Conservation (phyloP, 1,140 invertebrate genomes). For the Sinella curviseta region DNA sequence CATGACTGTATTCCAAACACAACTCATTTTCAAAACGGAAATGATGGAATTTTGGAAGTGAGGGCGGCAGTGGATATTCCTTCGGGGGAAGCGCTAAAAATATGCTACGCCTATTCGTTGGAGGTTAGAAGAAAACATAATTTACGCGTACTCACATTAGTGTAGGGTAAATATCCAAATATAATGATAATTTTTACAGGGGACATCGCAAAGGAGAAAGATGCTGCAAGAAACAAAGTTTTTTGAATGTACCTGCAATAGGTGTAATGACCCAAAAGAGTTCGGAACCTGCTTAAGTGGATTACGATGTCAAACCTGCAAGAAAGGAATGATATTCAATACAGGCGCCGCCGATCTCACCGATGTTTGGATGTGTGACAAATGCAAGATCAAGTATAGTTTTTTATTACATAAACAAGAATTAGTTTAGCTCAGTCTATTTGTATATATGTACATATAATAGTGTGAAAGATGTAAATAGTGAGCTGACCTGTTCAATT, state of each 20-base stretch:
- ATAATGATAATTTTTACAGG: conserved; percentile 58
- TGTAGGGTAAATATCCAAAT: too few relatives aligned
- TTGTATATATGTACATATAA: too few relatives aligned
- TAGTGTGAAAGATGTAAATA: too few relatives aligned
- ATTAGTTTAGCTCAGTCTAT: background rate
- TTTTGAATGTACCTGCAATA: conserved; percentile 70
- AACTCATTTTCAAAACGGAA: conserved; percentile 61
- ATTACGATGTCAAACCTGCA: conserved; percentile 62
- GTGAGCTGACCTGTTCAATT: too few relatives aligned
- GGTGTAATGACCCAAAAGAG: conserved; percentile 74
- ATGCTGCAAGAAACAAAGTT: conserved; percentile 68
- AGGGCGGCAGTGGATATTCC: conserved; percentile 67
- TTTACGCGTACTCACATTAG: too few relatives aligned
- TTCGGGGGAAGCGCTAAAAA: conserved; percentile 64
- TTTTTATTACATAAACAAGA: too few relatives aligned
- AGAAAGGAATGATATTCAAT: background rate
- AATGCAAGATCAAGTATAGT: conserved; percentile 4
- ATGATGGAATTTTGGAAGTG: conserved; percentile 61
- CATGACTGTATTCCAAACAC: conserved; percentile 82
- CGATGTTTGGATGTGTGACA: background rate
- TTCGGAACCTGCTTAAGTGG: conserved; percentile 72
- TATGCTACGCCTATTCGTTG: conserved; percentile 74
- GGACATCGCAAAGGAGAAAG: conserved; percentile 67
- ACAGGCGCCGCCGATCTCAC: background rate
- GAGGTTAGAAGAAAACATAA: conserved; percentile 55